Evolutionary conservation across 2,888 invertebrate species (phyloP).

Genomic region (Noctua janthe): DNA sequence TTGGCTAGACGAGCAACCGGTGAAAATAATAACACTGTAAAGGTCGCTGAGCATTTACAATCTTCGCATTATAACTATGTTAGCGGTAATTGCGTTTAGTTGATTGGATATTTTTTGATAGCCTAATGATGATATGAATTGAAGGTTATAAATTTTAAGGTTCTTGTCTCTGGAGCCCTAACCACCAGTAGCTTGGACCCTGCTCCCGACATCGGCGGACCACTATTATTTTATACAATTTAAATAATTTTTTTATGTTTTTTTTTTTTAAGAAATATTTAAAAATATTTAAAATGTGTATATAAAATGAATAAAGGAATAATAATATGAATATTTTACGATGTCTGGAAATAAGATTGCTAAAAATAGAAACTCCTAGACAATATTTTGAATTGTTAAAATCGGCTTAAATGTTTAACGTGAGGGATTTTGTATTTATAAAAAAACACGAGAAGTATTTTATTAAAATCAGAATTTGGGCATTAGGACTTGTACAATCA

Average conservation of each 20-base stretch:
- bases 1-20: slow-evolving; percentile 52
- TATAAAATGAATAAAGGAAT: no score
- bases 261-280: no score
- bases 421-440: background rate
- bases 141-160: no score
- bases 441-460: background rate
- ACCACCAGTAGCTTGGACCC: no score
- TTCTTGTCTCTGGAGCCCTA: no score
- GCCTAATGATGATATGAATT: background rate
- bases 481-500: background rate
- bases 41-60: slow-evolving; percentile 67
- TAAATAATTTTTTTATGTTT: no score
- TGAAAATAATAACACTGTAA: slow-evolving; percentile 66
- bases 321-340: background rate
- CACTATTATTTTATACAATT: no score
- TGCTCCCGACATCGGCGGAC: no score
- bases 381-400: background rate
- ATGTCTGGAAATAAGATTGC: background rate
- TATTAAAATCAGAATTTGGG: no score
- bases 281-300: no score
- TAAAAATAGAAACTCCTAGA: background rate
- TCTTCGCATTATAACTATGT: slow-evolving; percentile 45
- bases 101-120: slow-evolving; percentile 4
- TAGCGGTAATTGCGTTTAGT: slow-evolving; percentile 25
- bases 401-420: background rate